phyloP scores from a whole-genome alignment of 2,113 vertebrate genomes.

The Rhizomys pruinosus region DNA sequence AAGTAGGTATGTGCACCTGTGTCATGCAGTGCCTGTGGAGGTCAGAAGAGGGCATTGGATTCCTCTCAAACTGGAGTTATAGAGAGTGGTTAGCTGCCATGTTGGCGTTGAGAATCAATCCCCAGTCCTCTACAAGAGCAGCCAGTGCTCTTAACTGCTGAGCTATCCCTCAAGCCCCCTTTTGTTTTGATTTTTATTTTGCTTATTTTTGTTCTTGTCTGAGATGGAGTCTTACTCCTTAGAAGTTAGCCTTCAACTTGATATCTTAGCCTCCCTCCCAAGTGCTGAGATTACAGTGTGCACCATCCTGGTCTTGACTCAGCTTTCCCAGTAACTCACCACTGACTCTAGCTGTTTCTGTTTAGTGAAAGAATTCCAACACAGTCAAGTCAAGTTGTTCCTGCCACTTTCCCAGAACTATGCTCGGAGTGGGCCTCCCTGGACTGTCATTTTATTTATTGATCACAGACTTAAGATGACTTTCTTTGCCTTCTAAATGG shows the following conservation, averaged over 20 bases:
- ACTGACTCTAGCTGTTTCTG: background rate
- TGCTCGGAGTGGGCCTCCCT: background rate
- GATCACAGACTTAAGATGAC: conserved; percentile 48
- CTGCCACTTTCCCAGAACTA: background rate
- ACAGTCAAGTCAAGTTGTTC: background rate
- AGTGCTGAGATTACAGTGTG: background rate
- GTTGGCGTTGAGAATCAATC: too few species aligned
- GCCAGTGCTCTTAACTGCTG: too few species aligned
- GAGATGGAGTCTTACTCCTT: background rate
- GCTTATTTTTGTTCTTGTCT: background rate
- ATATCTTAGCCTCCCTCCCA: too few species aligned
- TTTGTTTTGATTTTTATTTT: too few species aligned
- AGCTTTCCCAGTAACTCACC: background rate
- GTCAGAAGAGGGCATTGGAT: too few species aligned
- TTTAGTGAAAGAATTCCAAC: background rate
- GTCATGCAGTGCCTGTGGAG: too few species aligned
- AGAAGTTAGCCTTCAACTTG: background rate
- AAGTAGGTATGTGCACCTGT: too few species aligned
- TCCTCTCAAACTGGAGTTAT: too few species aligned
- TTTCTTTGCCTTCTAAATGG: conserved; percentile 36
- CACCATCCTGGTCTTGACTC: background rate
- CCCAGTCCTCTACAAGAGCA: too few species aligned
- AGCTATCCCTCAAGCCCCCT: too few species aligned
- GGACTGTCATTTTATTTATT: background rate
- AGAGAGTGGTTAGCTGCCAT: too few species aligned